A percentile compares a stretch with the other conserved stretches of the same genome.
Conservation (phyloP, 2,113 vertebrate species). For the Prionailurus bengalensis region DNA sequence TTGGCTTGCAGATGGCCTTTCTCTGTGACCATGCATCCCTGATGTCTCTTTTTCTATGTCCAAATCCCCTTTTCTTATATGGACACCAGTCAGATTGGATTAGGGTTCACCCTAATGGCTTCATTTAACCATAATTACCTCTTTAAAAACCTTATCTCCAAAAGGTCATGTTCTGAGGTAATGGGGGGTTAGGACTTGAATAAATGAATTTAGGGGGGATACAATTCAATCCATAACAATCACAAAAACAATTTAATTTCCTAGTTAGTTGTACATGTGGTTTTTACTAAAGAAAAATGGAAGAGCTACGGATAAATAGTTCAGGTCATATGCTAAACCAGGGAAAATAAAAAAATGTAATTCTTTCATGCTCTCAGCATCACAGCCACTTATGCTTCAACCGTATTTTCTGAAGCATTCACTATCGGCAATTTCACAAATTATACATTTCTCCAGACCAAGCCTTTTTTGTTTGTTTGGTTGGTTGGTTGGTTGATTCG, state of each 20-base stretch:
- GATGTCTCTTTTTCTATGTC: neutral
- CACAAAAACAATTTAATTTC: neutral
- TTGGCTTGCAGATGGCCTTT: neutral
- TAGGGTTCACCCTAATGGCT: neutral
- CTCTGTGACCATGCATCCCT: neutral
- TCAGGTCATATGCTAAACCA: neutral
- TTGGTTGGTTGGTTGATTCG: neutral
- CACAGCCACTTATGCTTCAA: neutral
- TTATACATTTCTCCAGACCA: slow-evolving; percentile 1
- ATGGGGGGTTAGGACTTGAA: neutral
- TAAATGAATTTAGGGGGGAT: neutral
- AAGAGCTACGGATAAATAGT: neutral
- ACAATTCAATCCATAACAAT: neutral
- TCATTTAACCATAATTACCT: neutral
- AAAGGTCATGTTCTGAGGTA: neutral
- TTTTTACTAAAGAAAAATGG: slow-evolving; percentile 36
- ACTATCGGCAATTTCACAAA: slow-evolving; percentile 24
- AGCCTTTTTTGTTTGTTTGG: neutral
- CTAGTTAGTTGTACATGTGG: neutral
- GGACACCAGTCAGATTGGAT: neutral
- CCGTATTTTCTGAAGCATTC: neutral
- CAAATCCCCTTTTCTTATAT: neutral
- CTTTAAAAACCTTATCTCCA: neutral
- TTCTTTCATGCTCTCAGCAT: neutral
- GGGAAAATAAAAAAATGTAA: neutral